A percentile compares a stretch with the other conserved stretches of the same genome.
Evolutionary conservation across 2,797 vertebrate genomes (phyloP).

Genomic region (Xenops minutus): DNA sequence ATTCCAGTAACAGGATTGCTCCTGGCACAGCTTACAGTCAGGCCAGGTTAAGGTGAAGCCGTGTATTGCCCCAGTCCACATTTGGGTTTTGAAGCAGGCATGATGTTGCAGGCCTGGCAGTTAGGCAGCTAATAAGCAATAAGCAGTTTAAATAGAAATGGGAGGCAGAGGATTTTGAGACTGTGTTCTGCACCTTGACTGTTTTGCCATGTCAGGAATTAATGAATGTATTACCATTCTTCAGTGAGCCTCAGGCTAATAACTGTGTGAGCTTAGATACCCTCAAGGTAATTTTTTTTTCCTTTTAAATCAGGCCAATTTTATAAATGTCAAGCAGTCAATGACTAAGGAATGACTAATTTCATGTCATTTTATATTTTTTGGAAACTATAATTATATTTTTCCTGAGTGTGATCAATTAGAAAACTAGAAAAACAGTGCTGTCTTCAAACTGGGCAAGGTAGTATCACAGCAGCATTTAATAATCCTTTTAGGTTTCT

Average conservation of each 20-base stretch:
- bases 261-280: slow-evolving; percentile 31
- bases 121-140: not conserved
- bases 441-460: not conserved
- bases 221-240: slow-evolving; percentile 3
- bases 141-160: slow-evolving; percentile 8
- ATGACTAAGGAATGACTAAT: not conserved
- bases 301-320: not conserved
- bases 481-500: not conserved
- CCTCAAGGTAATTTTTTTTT: slow-evolving; percentile 25
- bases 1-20: not conserved
- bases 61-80: not conserved
- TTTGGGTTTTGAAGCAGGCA: not conserved
- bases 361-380: not conserved
- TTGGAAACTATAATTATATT: not conserved
- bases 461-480: not conserved
- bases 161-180: not conserved
- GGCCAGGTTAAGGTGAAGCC: not conserved
- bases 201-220: slow-evolving; percentile 20
- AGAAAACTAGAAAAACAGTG: not conserved
- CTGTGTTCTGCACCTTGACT: not conserved
- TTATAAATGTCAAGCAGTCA: slow-evolving; percentile 45
- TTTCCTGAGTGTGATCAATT: not conserved
- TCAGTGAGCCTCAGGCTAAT: not conserved
- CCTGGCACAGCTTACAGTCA: not conserved
- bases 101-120: not conserved